Evolutionary conservation across 2,888 invertebrate genomes (phyloP).

Genomic region (Papilio gigon): DNA sequence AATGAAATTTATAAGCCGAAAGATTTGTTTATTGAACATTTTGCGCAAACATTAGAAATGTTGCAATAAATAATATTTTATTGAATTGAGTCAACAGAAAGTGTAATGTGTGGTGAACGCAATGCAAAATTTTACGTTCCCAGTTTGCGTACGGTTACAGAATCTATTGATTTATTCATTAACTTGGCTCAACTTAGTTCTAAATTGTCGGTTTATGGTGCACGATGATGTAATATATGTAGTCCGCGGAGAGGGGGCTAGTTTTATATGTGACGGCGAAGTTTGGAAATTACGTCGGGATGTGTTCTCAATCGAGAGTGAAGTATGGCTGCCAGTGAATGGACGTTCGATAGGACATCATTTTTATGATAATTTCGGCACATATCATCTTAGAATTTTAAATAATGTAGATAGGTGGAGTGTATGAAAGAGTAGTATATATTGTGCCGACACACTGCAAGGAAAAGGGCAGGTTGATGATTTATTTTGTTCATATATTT

Average conservation of each 20-base stretch:
- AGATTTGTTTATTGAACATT: background rate
- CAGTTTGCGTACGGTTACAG: constrained; percentile 49
- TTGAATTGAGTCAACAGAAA: constrained; percentile 57
- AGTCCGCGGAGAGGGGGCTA: constrained; percentile 22
- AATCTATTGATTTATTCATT: constrained; percentile 68
- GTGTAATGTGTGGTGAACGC: constrained; percentile 49
- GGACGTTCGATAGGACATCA: constrained; percentile 12
- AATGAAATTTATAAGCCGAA: background rate
- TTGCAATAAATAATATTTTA: constrained; percentile 43
- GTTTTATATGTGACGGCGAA: constrained; percentile 38
- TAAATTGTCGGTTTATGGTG: constrained; percentile 49
- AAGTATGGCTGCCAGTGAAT: constrained; percentile 27
- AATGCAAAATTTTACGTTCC: constrained; percentile 60
- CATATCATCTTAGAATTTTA: background rate
- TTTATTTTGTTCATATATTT: too few relatives aligned
- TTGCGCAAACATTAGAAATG: background rate
- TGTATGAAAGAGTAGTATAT: too few relatives aligned
- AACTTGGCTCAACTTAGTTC: constrained; percentile 57
- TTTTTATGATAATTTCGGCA: background rate
- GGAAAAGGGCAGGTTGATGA: too few relatives aligned
- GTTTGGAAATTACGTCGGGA: constrained; percentile 35
- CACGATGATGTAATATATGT: constrained; percentile 45
- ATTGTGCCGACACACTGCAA: too few relatives aligned
- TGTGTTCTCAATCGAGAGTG: constrained; percentile 37
- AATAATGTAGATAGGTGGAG: too few relatives aligned